Percentiles rank a stretch among this genome's conserved stretches.
phyloP scores from a whole-genome alignment of 2,113 vertebrate species.

The Periophthalmus modestus region DNA sequence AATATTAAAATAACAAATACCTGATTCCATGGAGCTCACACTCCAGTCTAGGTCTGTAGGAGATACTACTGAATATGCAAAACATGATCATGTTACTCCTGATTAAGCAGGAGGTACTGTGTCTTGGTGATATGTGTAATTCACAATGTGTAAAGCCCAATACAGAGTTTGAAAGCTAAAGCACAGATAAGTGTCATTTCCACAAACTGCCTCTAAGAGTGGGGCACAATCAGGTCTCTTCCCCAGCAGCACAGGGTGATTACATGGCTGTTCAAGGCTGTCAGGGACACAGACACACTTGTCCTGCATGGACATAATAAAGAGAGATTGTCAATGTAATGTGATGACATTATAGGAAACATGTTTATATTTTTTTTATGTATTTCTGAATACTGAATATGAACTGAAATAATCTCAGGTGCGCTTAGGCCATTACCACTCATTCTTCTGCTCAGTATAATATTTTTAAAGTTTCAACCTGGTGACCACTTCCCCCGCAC shows the following conservation, averaged over 20 bases:
- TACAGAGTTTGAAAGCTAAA: neutral
- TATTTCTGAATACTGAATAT: neutral
- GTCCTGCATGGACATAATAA: too few species aligned
- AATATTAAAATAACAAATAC: too few species aligned
- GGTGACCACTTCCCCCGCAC: neutral
- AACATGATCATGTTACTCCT: neutral
- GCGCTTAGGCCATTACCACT: neutral
- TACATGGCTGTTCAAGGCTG: neutral
- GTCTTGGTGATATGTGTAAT: conserved; percentile 37
- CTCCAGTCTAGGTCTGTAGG: too few species aligned
- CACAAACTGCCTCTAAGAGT: conserved; percentile 12
- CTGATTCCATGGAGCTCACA: too few species aligned
- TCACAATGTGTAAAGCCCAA: conserved; percentile 18
- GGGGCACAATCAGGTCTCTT: neutral
- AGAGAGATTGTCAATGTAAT: neutral
- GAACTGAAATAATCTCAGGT: neutral
- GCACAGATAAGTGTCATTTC: conserved; percentile 36
- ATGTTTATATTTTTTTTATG: too few species aligned
- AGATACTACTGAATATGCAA: too few species aligned
- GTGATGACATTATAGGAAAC: neutral
- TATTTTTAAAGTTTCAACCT: neutral
- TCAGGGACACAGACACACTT: neutral
- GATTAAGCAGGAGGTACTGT: conserved; percentile 20
- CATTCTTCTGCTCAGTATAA: neutral
- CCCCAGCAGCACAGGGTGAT: neutral